Conservation (phyloP, 2,113 vertebrate genomes). For the Rhipidura dahli region DNA sequence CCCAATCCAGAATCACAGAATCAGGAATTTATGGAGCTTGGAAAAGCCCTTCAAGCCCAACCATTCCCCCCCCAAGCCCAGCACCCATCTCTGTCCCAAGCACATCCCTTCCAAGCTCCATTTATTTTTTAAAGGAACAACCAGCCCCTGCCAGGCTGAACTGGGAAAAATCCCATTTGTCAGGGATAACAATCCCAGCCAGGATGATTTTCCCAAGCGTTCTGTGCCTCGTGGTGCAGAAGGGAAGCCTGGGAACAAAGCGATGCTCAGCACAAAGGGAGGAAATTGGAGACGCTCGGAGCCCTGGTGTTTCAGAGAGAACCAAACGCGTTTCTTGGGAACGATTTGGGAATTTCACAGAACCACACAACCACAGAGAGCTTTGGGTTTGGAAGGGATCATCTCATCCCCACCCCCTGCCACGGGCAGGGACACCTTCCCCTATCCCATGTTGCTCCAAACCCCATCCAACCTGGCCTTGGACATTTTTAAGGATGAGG, state of each 20-base stretch:
- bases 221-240: not conserved
- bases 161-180: not conserved
- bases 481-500: not conserved
- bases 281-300: not conserved
- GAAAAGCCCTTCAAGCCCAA: not conserved
- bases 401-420: not conserved
- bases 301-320: not conserved
- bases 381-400: not conserved
- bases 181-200: not conserved
- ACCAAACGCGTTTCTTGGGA: not conserved
- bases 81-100: not conserved
- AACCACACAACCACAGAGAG: accelerated
- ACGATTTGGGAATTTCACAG: not conserved
- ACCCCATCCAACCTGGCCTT: not conserved
- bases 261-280: not conserved
- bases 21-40: accelerated
- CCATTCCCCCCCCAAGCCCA: not conserved
- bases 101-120: accelerated
- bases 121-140: not conserved
- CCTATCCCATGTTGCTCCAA: not conserved
- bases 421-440: not conserved
- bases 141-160: not conserved
- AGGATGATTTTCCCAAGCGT: not conserved
- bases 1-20: not conserved
- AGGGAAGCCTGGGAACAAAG: not conserved